Conservation (phyloP, 2,888 invertebrate genomes). For the Nomada hirtipes region DNA sequence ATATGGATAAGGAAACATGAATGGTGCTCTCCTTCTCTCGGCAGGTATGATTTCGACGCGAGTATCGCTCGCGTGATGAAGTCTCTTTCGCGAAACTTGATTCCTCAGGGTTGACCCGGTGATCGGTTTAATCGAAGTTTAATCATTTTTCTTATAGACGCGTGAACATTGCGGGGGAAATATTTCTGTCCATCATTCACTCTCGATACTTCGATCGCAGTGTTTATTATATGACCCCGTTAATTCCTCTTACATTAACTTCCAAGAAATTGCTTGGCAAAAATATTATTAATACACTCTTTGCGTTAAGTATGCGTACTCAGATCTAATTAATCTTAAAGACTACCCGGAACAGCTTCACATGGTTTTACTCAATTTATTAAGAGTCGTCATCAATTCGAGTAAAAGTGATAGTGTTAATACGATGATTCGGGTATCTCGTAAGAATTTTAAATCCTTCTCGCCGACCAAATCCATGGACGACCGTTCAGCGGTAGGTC, state of each 20-base stretch:
- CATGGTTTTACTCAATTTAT: no score
- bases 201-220: no score
- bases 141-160: background rate
- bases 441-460: background rate
- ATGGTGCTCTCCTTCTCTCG: background rate
- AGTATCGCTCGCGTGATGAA: background rate
- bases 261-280: no score
- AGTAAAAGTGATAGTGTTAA: no score
- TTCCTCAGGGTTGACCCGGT: background rate
- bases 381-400: no score
- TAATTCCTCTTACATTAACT: no score
- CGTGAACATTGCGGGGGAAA: background rate
- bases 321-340: no score
- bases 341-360: no score
- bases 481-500: slow-evolving; percentile 54
- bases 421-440: no score
- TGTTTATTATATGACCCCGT: no score
- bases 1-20: slow-evolving; percentile 25
- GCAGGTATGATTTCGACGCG: background rate
- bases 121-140: background rate
- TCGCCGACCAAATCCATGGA: background rate
- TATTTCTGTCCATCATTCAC: background rate
- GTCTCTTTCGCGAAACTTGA: background rate
- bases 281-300: no score
- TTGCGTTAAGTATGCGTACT: no score